Evolutionary conservation across 2,797 vertebrate genomes (phyloP).

Genomic region (Chaunax sp.): DNA sequence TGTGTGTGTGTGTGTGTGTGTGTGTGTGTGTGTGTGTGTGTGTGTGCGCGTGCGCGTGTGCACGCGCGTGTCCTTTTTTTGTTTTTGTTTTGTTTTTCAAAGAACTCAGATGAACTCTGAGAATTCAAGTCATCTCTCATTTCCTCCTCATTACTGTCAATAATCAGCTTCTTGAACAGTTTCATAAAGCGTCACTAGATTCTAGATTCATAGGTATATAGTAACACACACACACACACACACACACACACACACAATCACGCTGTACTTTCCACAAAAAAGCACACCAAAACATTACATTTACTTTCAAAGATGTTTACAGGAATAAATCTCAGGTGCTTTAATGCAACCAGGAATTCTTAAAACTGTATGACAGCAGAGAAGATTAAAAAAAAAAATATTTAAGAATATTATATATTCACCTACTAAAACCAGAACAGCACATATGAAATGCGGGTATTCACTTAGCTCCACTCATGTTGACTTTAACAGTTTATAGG

Average conservation of each 20-base stretch:
- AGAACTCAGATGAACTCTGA: constrained; percentile 61
- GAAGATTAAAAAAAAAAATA: neutral
- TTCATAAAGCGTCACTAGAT: constrained; percentile 35
- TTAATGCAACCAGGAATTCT: constrained; percentile 1
- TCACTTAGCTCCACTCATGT: neutral
- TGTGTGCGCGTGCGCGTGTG: constrained; percentile 13
- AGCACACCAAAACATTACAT: constrained; percentile 9
- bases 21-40: constrained; percentile 24
- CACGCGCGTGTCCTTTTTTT: too few species aligned
- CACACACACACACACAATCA: too few species aligned
- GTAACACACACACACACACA: too few species aligned
- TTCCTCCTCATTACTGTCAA: constrained; percentile 65
- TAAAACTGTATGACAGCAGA: neutral
- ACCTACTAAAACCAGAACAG: neutral
- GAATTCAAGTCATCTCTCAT: constrained; percentile 66
- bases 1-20: too few species aligned
- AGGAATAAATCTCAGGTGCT: constrained; percentile 1
- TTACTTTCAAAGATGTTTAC: neutral
- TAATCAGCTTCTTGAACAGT: constrained; percentile 43
- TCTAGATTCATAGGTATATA: constrained; percentile 21
- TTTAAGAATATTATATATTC: neutral
- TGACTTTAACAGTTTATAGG: constrained; percentile 3
- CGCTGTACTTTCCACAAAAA: constrained; percentile 36
- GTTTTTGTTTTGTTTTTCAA: constrained; percentile 6
- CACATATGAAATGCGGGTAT: neutral